These are phyloP conservation scores for Agonopterix subpropinquella DNA, from an alignment of 2,888 invertebrate species.

Conservation along the genomic window DNA sequence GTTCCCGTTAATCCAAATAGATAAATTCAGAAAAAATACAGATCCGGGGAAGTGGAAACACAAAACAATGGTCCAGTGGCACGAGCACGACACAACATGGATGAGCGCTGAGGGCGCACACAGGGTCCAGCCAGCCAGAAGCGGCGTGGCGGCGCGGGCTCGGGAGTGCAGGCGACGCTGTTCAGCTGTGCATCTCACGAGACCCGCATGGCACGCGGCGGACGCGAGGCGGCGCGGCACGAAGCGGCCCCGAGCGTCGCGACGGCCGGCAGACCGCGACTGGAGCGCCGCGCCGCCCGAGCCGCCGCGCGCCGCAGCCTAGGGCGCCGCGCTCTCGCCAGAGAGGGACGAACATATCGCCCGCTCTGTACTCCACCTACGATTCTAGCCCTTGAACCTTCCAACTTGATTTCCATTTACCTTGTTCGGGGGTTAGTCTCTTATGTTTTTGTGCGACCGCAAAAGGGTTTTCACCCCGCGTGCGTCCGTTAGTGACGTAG, in stretches of 20 bases:
- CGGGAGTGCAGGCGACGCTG: constrained; percentile 25
- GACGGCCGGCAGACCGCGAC: constrained; percentile 75
- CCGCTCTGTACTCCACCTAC: constrained; percentile 40
- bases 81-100: constrained; percentile 39
- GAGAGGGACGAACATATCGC: constrained; percentile 66
- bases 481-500: constrained; percentile 57
- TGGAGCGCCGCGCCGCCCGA: constrained; percentile 59
- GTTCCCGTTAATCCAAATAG: constrained; percentile 4
- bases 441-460: constrained; percentile 57
- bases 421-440: constrained; percentile 43
- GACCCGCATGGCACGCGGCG: constrained; percentile 47
- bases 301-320: constrained; percentile 60
- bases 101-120: constrained; percentile 5
- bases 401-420: constrained; percentile 59
- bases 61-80: constrained; percentile 51
- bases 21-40: constrained; percentile 14
- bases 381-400: constrained; percentile 70
- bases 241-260: constrained; percentile 69
- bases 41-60: constrained; percentile 28
- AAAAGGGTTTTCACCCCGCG: constrained; percentile 68
- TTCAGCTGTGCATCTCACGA: constrained; percentile 59
- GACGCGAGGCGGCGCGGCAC: constrained; percentile 53
- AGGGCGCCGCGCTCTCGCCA: constrained; percentile 63
- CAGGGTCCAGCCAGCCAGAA: constrained; percentile 4
- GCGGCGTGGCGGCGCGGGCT: constrained; percentile 20